phyloP scores from a whole-genome alignment of 2,888 invertebrate genomes.

The Archips xylosteana region DNA sequence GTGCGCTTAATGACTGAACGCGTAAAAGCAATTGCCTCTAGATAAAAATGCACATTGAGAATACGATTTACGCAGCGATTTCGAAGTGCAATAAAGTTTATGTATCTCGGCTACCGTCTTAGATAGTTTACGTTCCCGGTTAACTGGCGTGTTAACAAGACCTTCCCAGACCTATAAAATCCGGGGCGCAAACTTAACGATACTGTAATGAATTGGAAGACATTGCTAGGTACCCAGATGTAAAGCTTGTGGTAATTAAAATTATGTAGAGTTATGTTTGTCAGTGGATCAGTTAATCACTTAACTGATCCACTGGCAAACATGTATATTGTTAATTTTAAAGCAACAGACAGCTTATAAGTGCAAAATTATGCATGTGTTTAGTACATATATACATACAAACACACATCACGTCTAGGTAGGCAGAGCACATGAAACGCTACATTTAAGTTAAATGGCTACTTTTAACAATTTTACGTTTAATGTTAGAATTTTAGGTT shows the following conservation, averaged over 20 bases:
- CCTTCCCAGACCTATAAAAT: slow-evolving; percentile 54
- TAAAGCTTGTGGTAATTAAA: slow-evolving; percentile 8
- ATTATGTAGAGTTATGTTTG: slow-evolving; percentile 21
- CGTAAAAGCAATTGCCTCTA: slow-evolving; percentile 6
- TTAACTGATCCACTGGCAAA: background rate
- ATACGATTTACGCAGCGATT: slow-evolving; percentile 38
- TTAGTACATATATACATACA: too few relatives aligned
- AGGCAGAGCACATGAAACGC: too few relatives aligned
- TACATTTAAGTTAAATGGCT: too few relatives aligned
- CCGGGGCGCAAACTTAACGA: slow-evolving; percentile 54
- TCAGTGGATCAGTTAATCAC: too few relatives aligned
- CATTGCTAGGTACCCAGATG: background rate
- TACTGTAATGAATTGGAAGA: slow-evolving; percentile 49
- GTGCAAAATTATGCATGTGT: too few relatives aligned
- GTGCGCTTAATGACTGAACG: background rate
- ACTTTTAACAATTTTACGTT: too few relatives aligned
- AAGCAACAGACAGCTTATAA: too few relatives aligned
- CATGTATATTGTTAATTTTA: background rate
- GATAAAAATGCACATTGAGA: slow-evolving; percentile 21
- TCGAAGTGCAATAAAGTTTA: slow-evolving; percentile 53
- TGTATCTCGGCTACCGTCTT: slow-evolving; percentile 52
- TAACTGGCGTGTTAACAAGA: slow-evolving; percentile 51
- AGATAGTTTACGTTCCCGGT: slow-evolving; percentile 55
- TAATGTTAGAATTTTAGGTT: too few relatives aligned
- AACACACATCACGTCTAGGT: too few relatives aligned